phyloP scores from a whole-genome alignment of 1,140 invertebrate species.

The Oedothorax gibbosus region DNA sequence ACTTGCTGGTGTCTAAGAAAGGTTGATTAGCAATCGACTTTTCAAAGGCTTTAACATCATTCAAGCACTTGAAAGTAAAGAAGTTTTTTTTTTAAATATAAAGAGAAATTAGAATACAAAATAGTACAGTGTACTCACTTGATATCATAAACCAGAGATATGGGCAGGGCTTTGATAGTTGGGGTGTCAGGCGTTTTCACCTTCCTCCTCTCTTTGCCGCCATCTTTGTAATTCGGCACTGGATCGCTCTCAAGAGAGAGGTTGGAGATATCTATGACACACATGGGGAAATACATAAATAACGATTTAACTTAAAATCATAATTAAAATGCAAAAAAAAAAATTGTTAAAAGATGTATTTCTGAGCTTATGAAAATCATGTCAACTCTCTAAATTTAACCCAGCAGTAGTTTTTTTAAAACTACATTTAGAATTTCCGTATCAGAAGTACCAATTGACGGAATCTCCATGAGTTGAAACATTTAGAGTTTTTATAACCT shows the following conservation, averaged over 20 bases:
- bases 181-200: slow-evolving; percentile 62
- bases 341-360: too few species aligned
- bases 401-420: too few species aligned
- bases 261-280: slow-evolving; percentile 79
- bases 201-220: slow-evolving; percentile 61
- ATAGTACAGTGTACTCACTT: slow-evolving; percentile 72
- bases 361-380: too few species aligned
- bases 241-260: slow-evolving; percentile 74
- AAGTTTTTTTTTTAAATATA: neutral
- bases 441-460: too few species aligned
- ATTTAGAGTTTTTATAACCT: too few species aligned
- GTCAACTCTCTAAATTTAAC: too few species aligned
- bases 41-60: too few species aligned
- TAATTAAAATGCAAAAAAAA: neutral
- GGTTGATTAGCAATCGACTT: too few species aligned
- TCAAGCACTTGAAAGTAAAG: neutral
- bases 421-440: too few species aligned
- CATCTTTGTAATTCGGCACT: slow-evolving; percentile 58
- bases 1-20: too few species aligned
- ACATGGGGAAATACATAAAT: slow-evolving; percentile 17
- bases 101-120: too few species aligned
- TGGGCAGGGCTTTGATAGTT: slow-evolving; percentile 77
- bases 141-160: slow-evolving; percentile 90
- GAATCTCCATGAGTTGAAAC: too few species aligned
- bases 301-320: neutral